These are phyloP conservation scores for Cettia cetti DNA, from an alignment of 2,113 vertebrate species.

Conservation along the genomic window DNA sequence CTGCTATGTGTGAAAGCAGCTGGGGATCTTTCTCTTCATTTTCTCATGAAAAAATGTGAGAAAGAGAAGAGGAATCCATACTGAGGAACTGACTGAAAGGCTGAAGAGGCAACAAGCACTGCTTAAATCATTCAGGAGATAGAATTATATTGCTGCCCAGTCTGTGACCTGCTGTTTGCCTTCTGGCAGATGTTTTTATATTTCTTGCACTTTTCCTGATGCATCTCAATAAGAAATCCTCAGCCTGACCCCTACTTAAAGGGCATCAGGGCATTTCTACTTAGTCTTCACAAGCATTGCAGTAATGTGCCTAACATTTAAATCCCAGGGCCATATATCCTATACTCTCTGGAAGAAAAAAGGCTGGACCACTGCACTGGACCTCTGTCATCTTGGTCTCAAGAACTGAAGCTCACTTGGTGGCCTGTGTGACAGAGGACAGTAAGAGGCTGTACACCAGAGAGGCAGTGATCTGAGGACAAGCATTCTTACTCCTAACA, in stretches of 20 bases:
- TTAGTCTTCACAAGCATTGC: accelerated
- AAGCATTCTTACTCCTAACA: background rate
- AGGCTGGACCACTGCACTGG: background rate
- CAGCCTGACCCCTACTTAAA: background rate
- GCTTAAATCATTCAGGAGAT: background rate
- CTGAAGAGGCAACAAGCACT: background rate
- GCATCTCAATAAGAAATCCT: background rate
- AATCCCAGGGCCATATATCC: background rate
- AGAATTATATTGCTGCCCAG: background rate
- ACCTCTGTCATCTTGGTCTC: background rate
- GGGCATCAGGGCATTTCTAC: background rate
- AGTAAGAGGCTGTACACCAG: background rate
- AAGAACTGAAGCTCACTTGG: background rate
- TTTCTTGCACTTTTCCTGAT: background rate
- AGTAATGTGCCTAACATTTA: background rate
- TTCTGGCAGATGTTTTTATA: background rate
- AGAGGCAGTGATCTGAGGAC: background rate
- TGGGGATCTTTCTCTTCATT: background rate
- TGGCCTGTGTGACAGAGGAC: background rate
- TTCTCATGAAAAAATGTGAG: background rate
- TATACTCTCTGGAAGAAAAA: background rate
- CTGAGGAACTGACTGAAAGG: background rate
- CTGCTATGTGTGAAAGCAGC: background rate
- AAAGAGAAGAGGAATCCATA: background rate
- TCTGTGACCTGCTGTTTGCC: background rate